Percentiles rank a stretch among this genome's conserved stretches.
Conservation (phyloP, 2,888 invertebrate species). For the Drosophila aldrichi region DNA sequence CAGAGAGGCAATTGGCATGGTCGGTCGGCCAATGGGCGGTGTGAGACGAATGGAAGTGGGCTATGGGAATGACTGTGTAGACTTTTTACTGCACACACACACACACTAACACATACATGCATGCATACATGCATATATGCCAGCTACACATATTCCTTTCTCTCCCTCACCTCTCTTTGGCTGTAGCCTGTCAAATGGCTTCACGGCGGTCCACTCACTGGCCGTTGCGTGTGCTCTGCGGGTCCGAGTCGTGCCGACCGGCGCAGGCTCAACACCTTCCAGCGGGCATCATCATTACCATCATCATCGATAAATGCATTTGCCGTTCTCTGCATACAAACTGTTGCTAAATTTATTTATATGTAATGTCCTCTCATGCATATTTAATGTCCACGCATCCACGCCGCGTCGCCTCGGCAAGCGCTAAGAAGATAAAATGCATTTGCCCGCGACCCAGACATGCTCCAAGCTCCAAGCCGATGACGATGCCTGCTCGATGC, state of each 20-base stretch:
- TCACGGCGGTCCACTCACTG: conserved; percentile 69
- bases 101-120: background rate
- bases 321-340: conserved; percentile 77
- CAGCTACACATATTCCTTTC: too few relatives aligned
- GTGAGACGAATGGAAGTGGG: conserved; percentile 1
- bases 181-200: conserved; percentile 56
- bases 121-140: too few relatives aligned
- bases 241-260: conserved; percentile 55
- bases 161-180: conserved; percentile 1
- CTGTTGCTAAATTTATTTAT: conserved; percentile 81
- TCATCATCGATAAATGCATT: conserved; percentile 79
- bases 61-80: conserved; percentile 16
- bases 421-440: conserved; percentile 60
- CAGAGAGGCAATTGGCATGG: conserved; percentile 41
- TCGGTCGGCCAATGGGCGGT: conserved; percentile 14
- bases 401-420: conserved; percentile 10
- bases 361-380: conserved; percentile 81
- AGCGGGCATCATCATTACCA: conserved; percentile 75
- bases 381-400: conserved; percentile 80
- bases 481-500: background rate
- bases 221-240: conserved; percentile 56
- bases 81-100: conserved; percentile 15
- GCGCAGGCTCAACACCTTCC: conserved; percentile 72
- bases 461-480: background rate
- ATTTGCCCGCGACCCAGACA: conserved; percentile 51